phyloP scores from a whole-genome alignment of 2,888 invertebrate genomes.

The Trissolcus japonicus region DNA sequence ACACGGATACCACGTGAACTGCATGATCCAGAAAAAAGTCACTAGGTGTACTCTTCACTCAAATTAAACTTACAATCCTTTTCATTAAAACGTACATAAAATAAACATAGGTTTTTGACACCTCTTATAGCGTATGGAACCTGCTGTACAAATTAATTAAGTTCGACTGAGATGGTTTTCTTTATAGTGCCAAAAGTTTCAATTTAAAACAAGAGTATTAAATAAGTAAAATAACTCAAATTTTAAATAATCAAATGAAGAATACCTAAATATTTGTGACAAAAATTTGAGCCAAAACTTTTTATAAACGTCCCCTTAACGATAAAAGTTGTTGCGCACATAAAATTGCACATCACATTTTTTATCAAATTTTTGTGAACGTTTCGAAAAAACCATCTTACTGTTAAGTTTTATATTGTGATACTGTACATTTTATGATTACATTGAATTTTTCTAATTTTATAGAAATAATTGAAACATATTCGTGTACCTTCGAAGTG shows the following conservation, averaged over 20 bases:
- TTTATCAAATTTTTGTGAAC: too few relatives aligned
- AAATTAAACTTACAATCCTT: slow-evolving; percentile 23
- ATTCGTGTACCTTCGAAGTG: too few relatives aligned
- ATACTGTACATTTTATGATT: neutral
- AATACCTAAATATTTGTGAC: neutral
- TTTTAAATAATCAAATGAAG: neutral
- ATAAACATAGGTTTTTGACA: neutral
- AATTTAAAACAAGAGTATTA: neutral
- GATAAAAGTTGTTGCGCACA: neutral
- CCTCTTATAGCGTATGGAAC: too few relatives aligned
- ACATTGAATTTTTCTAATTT: too few relatives aligned
- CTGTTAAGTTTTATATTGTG: too few relatives aligned
- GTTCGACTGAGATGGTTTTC: slow-evolving; percentile 12
- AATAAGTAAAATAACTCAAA: too few relatives aligned
- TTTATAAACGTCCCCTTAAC: neutral
- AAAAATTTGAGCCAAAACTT: neutral
- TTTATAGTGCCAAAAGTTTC: slow-evolving; percentile 8
- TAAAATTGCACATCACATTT: too few relatives aligned
- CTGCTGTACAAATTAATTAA: slow-evolving; percentile 21
- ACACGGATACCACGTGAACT: slow-evolving; percentile 81
- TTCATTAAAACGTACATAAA: slow-evolving; percentile 1
- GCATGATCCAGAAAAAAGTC: slow-evolving; percentile 79
- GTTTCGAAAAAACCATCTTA: too few relatives aligned
- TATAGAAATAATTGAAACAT: too few relatives aligned
- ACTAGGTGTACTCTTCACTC: slow-evolving; percentile 73